Percentiles rank a stretch among this genome's conserved stretches.
phyloP scores from a whole-genome alignment of 2,113 vertebrate genomes.

The Rhinolophus sinicus region DNA sequence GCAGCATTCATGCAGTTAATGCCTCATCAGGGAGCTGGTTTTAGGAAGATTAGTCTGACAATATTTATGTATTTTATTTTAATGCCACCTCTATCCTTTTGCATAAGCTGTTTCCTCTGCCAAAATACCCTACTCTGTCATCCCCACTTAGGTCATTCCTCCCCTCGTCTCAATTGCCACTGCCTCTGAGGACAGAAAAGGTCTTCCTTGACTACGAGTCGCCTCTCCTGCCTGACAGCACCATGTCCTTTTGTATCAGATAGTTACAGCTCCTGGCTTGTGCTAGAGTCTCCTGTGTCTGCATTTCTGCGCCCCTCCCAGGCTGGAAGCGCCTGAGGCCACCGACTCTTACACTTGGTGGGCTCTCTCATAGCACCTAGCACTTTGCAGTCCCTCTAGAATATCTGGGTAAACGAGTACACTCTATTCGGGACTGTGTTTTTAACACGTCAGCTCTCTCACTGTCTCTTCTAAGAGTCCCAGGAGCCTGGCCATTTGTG shows the following conservation, averaged over 20 bases:
- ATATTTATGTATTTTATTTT: not conserved
- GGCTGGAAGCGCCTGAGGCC: not conserved
- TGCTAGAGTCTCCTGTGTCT: no score
- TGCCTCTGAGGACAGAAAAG: not conserved
- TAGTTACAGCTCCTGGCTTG: not conserved
- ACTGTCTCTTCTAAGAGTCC: not conserved
- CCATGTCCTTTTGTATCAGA: not conserved
- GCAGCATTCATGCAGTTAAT: not conserved
- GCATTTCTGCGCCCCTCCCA: not conserved
- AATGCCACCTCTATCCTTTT: not conserved
- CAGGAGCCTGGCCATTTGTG: not conserved
- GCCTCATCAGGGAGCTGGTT: not conserved
- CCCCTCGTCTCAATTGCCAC: not conserved
- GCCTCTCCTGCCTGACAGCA: fast-evolving
- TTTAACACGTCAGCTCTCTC: not conserved
- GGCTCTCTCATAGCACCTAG: not conserved
- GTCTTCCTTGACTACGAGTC: not conserved
- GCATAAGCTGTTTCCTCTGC: not conserved
- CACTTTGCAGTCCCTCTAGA: not conserved
- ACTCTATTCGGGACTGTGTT: not conserved
- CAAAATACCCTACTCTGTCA: not conserved
- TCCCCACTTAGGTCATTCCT: not conserved
- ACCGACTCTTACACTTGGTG: not conserved
- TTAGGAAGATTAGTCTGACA: not conserved
- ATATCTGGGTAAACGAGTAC: not conserved